Conservation (phyloP, 1,140 invertebrate species). For the Ruditapes philippinarum region DNA sequence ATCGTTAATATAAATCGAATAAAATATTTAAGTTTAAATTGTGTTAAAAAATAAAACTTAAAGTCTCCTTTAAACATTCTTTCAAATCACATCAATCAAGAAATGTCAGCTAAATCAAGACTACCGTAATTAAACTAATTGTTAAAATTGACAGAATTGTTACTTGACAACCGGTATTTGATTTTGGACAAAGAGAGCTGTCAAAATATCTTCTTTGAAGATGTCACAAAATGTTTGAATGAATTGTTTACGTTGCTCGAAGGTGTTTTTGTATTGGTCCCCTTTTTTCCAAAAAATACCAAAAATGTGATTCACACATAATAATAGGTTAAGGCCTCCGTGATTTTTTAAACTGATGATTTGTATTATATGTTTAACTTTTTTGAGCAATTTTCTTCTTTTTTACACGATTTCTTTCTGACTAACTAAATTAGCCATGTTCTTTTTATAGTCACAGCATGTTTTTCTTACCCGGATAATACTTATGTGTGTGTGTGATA, state of each 20-base stretch:
- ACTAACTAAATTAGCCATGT: too few species aligned
- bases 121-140: neutral
- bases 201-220: conserved; percentile 8
- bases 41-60: too few species aligned
- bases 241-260: conserved; percentile 25
- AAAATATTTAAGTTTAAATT: too few species aligned
- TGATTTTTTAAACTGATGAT: neutral
- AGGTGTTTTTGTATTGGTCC: conserved; percentile 46
- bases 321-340: neutral
- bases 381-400: conserved; percentile 31
- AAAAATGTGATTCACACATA: conserved; percentile 21
- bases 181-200: neutral
- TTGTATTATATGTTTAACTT: neutral
- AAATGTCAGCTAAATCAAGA: neutral
- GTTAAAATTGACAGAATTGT: conserved; percentile 17
- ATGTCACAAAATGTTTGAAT: conserved; percentile 5
- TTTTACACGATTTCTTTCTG: neutral
- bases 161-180: conserved; percentile 36
- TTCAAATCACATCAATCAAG: neutral
- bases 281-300: conserved; percentile 23
- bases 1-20: too few species aligned
- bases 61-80: too few species aligned
- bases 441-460: too few species aligned
- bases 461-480: neutral
- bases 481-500: conserved; percentile 5